Conservation (phyloP, 2,113 vertebrate species). For the Reinhardtius hippoglossoides region DNA sequence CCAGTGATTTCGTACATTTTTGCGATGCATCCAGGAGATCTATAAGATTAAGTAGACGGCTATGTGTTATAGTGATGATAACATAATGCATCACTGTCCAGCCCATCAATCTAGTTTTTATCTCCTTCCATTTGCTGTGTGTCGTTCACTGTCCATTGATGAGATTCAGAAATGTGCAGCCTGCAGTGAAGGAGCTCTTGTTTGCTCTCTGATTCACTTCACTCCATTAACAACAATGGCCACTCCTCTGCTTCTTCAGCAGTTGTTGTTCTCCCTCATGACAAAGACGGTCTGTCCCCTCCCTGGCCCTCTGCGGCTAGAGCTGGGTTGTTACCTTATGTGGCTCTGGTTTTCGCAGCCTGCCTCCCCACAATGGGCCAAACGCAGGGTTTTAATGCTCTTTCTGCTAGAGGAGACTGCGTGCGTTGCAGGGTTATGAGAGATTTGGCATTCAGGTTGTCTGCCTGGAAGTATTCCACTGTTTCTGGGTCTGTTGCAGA, state of each 20-base stretch:
- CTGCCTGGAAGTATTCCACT: slow-evolving; percentile 63
- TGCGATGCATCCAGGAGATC: slow-evolving; percentile 33
- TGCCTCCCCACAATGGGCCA: slow-evolving; percentile 44
- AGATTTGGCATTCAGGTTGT: slow-evolving; percentile 59
- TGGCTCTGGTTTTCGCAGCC: slow-evolving; percentile 46
- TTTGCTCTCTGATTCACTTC: slow-evolving; percentile 61
- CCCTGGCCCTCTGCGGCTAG: slow-evolving; percentile 43
- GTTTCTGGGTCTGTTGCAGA: slow-evolving; percentile 51
- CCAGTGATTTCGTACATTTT: slow-evolving; percentile 20
- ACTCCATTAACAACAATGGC: slow-evolving; percentile 67
- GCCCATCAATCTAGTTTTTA: slow-evolving; percentile 48
- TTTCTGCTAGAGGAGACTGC: slow-evolving; percentile 55
- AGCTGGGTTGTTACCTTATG: slow-evolving; percentile 64
- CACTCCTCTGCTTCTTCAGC: slow-evolving; percentile 46
- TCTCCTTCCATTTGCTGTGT: slow-evolving; percentile 46
- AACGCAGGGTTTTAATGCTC: slow-evolving; percentile 59
- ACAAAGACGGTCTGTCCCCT: slow-evolving; percentile 67
- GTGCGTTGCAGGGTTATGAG: slow-evolving; percentile 46
- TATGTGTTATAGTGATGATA: slow-evolving; percentile 33
- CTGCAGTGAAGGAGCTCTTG: slow-evolving; percentile 57
- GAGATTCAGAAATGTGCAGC: slow-evolving; percentile 36
- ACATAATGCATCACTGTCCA: slow-evolving; percentile 40
- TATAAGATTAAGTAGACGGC: slow-evolving; percentile 45
- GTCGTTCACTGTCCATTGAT: slow-evolving; percentile 45
- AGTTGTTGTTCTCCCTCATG: slow-evolving; percentile 47